Conservation (phyloP, 2,797 vertebrate genomes). For the Stomatorhinus walkeri region DNA sequence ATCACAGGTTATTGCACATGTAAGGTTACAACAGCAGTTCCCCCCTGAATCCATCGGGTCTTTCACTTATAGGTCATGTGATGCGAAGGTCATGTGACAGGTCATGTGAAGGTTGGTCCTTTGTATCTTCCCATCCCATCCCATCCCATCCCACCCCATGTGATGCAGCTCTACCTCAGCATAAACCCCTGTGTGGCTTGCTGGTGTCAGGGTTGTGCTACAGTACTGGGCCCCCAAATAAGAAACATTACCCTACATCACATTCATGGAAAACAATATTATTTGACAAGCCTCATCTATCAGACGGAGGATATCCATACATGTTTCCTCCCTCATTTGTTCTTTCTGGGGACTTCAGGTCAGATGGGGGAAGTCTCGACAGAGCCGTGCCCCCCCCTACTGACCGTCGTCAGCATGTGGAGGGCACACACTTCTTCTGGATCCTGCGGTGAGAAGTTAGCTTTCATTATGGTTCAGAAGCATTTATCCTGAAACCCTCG, state of each 20-base stretch:
- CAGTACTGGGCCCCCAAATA: slow-evolving; percentile 17
- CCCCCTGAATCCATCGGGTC: not conserved
- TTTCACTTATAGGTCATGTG: not conserved
- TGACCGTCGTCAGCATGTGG: not conserved
- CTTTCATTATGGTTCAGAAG: not conserved
- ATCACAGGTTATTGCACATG: not conserved
- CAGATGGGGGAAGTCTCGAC: slow-evolving; percentile 7
- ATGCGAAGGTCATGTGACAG: not conserved
- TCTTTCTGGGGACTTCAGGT: slow-evolving; percentile 22
- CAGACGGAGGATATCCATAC: slow-evolving; percentile 27
- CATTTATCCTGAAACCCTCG: not conserved
- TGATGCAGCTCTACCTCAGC: not conserved
- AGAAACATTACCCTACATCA: slow-evolving; percentile 29
- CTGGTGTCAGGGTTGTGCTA: not conserved
- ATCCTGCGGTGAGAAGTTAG: not conserved
- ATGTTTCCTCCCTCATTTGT: slow-evolving; percentile 5
- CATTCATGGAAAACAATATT: slow-evolving; percentile 33
- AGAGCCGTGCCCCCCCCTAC: not conserved
- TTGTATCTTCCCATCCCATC: not conserved
- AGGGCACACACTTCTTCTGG: not conserved
- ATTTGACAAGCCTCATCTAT: slow-evolving; percentile 38
- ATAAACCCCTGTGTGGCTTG: not conserved
- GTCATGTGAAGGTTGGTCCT: not conserved
- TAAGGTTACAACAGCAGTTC: not conserved
- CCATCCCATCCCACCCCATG: not conserved